Percentiles rank a stretch among this genome's conserved stretches.
phyloP scores from a whole-genome alignment of 2,797 vertebrate genomes.

The Miichthys miiuy region DNA sequence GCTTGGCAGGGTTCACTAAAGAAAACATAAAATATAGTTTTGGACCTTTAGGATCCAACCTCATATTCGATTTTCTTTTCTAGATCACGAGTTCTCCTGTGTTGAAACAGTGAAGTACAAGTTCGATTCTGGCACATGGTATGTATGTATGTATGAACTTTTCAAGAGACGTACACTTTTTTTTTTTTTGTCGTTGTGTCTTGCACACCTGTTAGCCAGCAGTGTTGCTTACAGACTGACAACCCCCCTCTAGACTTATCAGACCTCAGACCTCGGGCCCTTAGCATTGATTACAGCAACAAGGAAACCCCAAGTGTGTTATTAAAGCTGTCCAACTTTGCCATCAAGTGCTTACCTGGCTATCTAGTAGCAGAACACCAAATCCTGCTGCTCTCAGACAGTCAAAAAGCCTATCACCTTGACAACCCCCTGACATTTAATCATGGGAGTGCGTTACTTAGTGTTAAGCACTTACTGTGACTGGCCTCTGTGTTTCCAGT shows the following conservation, averaged over 20 bases:
- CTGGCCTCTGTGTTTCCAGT: constrained; percentile 37
- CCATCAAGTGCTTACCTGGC: constrained; percentile 79
- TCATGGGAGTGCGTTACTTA: constrained; percentile 51
- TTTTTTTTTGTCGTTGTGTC: not conserved
- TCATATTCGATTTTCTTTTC: constrained; percentile 34
- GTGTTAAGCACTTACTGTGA: constrained; percentile 56
- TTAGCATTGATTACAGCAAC: constrained; percentile 77
- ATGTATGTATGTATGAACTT: constrained; percentile 86
- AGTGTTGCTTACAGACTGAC: constrained; percentile 45
- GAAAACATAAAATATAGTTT: not conserved
- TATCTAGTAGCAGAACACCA: constrained; percentile 70
- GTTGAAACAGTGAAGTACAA: constrained; percentile 94
- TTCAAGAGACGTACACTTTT: not conserved
- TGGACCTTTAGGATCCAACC: not conserved
- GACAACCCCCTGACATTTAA: constrained; percentile 75
- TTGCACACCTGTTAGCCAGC: constrained; percentile 46
- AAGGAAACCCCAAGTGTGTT: constrained; percentile 71
- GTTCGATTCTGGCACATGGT: constrained; percentile 97
- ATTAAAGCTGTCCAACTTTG: constrained; percentile 81
- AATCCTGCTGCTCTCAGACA: constrained; percentile 65
- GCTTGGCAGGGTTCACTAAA: constrained; percentile 10
- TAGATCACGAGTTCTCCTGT: constrained; percentile 89
- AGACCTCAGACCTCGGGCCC: constrained; percentile 53
- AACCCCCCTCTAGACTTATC: constrained; percentile 24
- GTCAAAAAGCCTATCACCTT: constrained; percentile 65